These are phyloP conservation scores for Acleris holmiana DNA, from an alignment of 2,888 invertebrate genomes.

Conservation along the genomic window DNA sequence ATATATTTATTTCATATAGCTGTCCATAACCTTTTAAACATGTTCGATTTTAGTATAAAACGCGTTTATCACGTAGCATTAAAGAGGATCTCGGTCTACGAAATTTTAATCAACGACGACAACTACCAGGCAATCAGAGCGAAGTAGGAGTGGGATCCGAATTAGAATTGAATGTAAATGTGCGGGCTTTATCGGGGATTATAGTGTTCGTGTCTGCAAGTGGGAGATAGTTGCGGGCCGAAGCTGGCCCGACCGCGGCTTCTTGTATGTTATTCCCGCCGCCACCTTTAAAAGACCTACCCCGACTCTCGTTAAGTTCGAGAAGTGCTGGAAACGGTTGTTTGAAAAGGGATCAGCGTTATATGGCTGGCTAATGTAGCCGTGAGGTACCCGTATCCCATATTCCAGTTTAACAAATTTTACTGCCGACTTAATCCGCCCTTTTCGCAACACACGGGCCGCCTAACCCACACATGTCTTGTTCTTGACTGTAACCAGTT, in stretches of 20 bases:
- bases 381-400: slow-evolving; percentile 71
- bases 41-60: slow-evolving; percentile 9
- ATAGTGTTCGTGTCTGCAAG: slow-evolving; percentile 83
- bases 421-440: slow-evolving; percentile 78
- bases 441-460: slow-evolving; percentile 61
- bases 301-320: slow-evolving; percentile 24
- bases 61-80: slow-evolving; percentile 36
- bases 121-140: slow-evolving; percentile 78
- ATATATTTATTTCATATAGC: not conserved
- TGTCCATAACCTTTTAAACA: not conserved
- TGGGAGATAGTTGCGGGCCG: slow-evolving; percentile 78
- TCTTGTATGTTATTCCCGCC: slow-evolving; percentile 57
- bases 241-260: slow-evolving; percentile 64
- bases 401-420: slow-evolving; percentile 80
- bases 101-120: slow-evolving; percentile 77
- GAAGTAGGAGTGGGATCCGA: slow-evolving; percentile 74
- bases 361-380: slow-evolving; percentile 54
- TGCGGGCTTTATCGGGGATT: slow-evolving; percentile 86
- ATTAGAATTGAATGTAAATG: slow-evolving; percentile 86
- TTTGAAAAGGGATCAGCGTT: slow-evolving; percentile 46
- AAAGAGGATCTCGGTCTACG: slow-evolving; percentile 35
- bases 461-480: slow-evolving; percentile 69
- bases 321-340: slow-evolving; percentile 4
- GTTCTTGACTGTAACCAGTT: slow-evolving; percentile 66
- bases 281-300: slow-evolving; percentile 53